Percentiles rank a stretch among this genome's conserved stretches.
Conservation (phyloP, 1,140 invertebrate genomes). For the Argopecten irradians region DNA sequence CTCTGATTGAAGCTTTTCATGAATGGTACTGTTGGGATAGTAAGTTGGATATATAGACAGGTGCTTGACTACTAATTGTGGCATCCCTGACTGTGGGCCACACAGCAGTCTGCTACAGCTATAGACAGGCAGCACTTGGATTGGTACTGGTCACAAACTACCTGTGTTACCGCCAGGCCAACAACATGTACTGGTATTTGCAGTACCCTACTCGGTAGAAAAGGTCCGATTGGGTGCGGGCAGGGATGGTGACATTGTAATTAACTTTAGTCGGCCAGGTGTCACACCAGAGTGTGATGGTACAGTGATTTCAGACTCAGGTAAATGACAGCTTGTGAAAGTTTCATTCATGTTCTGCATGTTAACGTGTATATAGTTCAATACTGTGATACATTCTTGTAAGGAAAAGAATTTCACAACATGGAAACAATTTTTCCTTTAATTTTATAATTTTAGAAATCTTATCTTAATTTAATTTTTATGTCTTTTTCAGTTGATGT, state of each 20-base stretch:
- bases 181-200: neutral
- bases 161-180: neutral
- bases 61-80: neutral
- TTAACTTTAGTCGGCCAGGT: neutral
- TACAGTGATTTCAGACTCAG: neutral
- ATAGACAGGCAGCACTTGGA: neutral
- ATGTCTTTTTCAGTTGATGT: neutral
- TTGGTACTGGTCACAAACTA: neutral
- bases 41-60: neutral
- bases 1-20: too few relatives aligned
- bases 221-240: slow-evolving; percentile 13
- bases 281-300: neutral
- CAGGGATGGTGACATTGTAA: neutral
- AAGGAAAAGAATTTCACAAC: neutral
- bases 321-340: neutral
- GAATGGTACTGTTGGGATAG: too few relatives aligned
- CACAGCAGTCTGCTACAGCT: neutral
- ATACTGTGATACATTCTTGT: neutral
- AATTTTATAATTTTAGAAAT: too few relatives aligned
- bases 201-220: neutral
- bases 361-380: neutral
- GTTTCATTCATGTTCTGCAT: neutral
- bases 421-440: neutral
- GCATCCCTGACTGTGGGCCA: neutral
- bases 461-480: too few relatives aligned